Base-by-base conservation (phyloP, 2,888 invertebrate genomes). In the Acanthosepion pharaonis region DNA sequence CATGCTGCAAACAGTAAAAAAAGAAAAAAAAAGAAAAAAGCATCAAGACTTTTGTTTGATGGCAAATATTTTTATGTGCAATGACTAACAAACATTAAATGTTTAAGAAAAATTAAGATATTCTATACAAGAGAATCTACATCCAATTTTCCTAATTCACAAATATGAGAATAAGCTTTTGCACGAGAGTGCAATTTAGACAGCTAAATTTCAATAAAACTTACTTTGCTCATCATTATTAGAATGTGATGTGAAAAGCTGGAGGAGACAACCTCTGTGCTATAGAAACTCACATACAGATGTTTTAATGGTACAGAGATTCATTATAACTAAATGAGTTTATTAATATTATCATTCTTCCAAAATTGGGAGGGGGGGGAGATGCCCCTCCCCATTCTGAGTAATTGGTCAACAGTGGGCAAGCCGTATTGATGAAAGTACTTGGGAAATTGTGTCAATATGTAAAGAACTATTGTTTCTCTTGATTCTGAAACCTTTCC, bases 401-500 rank as follows among this genome's bases (percentile, higher is more conserved):
- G 18, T 4, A 59, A 59, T 59, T 23, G 23, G 23, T 59, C 23
- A 59, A 59, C 55, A 28, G 64, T 78, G 9, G 18, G n/a, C 28
- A 78, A n/a, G 78, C 59, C 59, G 5, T 59, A 0, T 23, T 59
- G 59, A 59, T 59, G n/a, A n/a, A 78, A 78, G 42, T 42, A 18
- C 11, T n/a, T 78, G 1, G 4, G 9, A 78, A 78, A 78, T 25
- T 64, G 28, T 64, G 64, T 64, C 25, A 64, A 64, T 28, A 64
- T 28, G 25, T 64, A 64, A 28, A 78, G n/a, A 78, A 78, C 78
- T 78, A 78, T n/a, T n/a, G 11, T 78, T n/a, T n/a, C 0, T 78
- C 15, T n/a, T n/a, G n/a, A 78, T 78, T 78, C 78, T 78, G 78
- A 78, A 78, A 78, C n/a, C 78, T 78, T 78, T 78, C n/a, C 78